A percentile compares a stretch with the other conserved stretches of the same genome.
Evolutionary conservation across 2,888 invertebrate species (phyloP).

Genomic region (Xylota segnis): DNA sequence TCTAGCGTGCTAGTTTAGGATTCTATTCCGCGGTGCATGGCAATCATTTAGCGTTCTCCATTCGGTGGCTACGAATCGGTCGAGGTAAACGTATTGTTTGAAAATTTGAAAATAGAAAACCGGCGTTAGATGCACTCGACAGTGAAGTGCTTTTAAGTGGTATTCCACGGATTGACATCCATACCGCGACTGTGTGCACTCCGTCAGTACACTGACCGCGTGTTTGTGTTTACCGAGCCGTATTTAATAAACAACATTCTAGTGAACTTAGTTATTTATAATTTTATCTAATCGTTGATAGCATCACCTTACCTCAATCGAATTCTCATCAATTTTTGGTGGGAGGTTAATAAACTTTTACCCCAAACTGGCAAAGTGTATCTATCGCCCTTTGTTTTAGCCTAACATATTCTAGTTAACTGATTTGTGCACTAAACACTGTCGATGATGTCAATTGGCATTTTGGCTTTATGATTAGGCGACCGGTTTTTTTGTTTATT

Average conservation of each 20-base stretch:
- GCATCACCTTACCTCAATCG: background rate
- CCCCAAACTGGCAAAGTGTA: no score
- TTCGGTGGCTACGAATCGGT: constrained; percentile 65
- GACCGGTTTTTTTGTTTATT: constrained; percentile 43
- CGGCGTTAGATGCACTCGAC: constrained; percentile 50
- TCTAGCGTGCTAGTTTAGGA: constrained; percentile 57
- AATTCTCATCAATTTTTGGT: background rate
- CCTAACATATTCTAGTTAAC: background rate
- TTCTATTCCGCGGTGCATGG: constrained; percentile 55
- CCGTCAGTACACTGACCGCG: constrained; percentile 19
- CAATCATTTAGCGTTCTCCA: constrained; percentile 68
- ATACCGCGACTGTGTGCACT: constrained; percentile 22
- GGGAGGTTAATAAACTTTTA: constrained; percentile 41
- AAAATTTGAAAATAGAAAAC: constrained; percentile 63
- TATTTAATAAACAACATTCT: constrained; percentile 36
- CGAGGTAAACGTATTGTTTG: constrained; percentile 47
- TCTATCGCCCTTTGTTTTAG: background rate
- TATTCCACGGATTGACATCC: constrained; percentile 20
- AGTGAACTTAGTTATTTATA: constrained; percentile 55
- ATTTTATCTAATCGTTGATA: constrained; percentile 35
- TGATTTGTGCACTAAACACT: constrained; percentile 18
- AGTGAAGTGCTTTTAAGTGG: constrained; percentile 44
- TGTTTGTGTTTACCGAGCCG: constrained; percentile 39
- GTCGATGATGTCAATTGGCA: constrained; percentile 66
- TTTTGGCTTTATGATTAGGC: constrained; percentile 39